phyloP scores from a whole-genome alignment of 2,888 invertebrate species.

The Bugula neritina region DNA sequence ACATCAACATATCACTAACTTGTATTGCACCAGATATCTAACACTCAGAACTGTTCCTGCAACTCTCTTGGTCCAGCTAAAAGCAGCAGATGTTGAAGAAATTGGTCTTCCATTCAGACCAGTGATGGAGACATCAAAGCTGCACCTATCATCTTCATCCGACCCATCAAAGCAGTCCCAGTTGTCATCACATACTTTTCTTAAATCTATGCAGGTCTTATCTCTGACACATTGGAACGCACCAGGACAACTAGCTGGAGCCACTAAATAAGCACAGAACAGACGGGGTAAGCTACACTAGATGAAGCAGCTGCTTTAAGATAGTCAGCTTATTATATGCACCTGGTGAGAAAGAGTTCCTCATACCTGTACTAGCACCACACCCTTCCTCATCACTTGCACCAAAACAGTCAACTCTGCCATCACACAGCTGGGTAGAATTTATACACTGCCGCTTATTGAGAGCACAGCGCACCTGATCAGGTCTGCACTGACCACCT shows the following conservation, averaged over 20 bases:
- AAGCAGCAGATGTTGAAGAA: neutral
- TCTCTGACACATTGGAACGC: neutral
- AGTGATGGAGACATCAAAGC: neutral
- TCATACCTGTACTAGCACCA: neutral
- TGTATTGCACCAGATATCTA: neutral
- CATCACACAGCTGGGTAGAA: slow-evolving; percentile 54
- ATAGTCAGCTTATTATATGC: no score
- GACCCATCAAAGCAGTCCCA: slow-evolving; percentile 62
- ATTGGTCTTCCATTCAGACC: neutral
- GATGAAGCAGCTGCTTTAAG: no score
- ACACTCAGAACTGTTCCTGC: neutral
- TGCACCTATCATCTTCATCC: slow-evolving; percentile 61
- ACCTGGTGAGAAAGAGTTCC: no score
- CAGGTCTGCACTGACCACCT: neutral
- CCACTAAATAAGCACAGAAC: neutral
- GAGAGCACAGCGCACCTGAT: neutral
- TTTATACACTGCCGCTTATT: slow-evolving; percentile 59
- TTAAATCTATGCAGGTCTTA: slow-evolving; percentile 59
- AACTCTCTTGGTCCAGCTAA: neutral
- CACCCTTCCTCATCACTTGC: slow-evolving; percentile 63
- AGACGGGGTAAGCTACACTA: no score
- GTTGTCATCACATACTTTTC: slow-evolving; percentile 51
- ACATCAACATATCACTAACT: no score
- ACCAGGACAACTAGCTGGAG: neutral
- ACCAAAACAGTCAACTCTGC: slow-evolving; percentile 58